A percentile compares a stretch with the other conserved stretches of the same genome.
These are phyloP conservation scores for Episyrphus balteatus DNA, from an alignment of 1,140 invertebrate species.

Conservation along the genomic window DNA sequence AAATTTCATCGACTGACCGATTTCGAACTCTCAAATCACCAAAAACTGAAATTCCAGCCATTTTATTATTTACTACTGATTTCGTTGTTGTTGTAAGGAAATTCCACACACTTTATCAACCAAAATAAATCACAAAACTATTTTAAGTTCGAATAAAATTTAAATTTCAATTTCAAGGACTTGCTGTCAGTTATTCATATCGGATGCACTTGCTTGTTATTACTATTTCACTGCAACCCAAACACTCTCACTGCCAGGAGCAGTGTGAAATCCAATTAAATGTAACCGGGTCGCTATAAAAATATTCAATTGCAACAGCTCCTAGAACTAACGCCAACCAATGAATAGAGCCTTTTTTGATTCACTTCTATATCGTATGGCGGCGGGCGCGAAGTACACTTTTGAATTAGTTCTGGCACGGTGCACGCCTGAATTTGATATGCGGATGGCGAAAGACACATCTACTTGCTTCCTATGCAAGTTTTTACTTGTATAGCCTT, in stretches of 20 bases:
- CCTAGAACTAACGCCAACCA: no score
- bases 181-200: background rate
- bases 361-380: no score
- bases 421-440: no score
- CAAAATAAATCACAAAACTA: constrained; percentile 21
- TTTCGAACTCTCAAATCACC: constrained; percentile 30
- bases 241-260: no score
- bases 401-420: no score
- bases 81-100: constrained; percentile 18
- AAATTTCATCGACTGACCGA: constrained; percentile 34
- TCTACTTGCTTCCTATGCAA: background rate
- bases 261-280: no score
- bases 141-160: background rate
- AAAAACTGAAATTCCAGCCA: constrained; percentile 32
- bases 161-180: background rate
- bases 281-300: no score
- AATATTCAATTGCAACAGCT: no score
- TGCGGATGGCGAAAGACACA: background rate
- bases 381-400: no score
- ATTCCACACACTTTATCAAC: constrained; percentile 22
- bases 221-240: no score
- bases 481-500: background rate
- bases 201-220: no score
- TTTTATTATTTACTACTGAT: constrained; percentile 13
- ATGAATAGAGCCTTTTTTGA: no score